Percentiles rank a stretch among this genome's conserved stretches.
phyloP scores from a whole-genome alignment of 2,888 invertebrate species.

The Lottia scabra region DNA sequence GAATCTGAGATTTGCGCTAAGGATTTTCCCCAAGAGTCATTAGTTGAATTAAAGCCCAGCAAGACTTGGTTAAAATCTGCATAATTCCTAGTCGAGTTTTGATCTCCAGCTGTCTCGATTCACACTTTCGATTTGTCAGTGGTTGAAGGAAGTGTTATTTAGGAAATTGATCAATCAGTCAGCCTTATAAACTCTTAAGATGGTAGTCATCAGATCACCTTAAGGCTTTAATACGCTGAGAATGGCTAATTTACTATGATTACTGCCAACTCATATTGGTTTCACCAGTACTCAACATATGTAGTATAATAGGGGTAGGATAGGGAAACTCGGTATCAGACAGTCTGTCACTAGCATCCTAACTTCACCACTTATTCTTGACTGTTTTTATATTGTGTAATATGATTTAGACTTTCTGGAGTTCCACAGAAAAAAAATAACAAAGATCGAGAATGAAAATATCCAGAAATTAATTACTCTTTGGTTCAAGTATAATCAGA shows the following conservation, averaged over 20 bases:
- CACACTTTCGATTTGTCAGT: background rate
- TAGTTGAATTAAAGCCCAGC: constrained; percentile 19
- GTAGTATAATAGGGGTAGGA: background rate
- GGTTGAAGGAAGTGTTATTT: background rate
- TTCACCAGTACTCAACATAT: constrained; percentile 1
- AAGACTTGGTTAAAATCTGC: constrained; percentile 18
- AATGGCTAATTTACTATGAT: background rate
- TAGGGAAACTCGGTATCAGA: background rate
- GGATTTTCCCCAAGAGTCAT: constrained; percentile 17
- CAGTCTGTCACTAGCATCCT: background rate
- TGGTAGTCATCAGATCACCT: constrained; percentile 2
- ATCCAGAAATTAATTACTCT: no score
- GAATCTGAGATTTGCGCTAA: constrained; percentile 22
- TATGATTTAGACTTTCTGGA: no score
- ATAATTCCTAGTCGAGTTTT: constrained; percentile 13
- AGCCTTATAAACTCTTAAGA: background rate
- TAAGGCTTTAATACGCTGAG: constrained; percentile 6
- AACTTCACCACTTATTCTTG: no score
- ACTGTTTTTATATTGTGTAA: no score
- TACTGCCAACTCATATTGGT: background rate
- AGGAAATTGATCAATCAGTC: constrained; percentile 7
- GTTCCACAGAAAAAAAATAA: no score
- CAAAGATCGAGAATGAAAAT: no score
- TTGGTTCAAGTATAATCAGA: no score
- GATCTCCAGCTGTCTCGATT: background rate